phyloP scores from a whole-genome alignment of 2,888 invertebrate genomes.

The Stratiomys singularior region DNA sequence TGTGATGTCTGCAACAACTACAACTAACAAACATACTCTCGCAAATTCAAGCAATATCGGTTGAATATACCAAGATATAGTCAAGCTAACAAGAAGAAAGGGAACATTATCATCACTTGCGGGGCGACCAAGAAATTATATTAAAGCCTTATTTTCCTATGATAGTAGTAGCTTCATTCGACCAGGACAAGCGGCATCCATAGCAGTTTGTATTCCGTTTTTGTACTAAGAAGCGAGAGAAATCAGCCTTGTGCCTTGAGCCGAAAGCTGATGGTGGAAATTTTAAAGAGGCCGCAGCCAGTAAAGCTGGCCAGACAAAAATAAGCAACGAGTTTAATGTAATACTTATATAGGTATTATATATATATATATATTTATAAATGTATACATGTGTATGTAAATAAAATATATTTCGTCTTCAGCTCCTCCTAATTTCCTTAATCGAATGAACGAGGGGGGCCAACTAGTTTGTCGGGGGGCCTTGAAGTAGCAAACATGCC shows the following conservation, averaged over 20 bases:
- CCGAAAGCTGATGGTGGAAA: neutral
- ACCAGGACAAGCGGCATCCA: too few species aligned
- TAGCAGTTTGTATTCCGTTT: too few species aligned
- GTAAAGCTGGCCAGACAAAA: neutral
- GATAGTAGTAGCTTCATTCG: neutral
- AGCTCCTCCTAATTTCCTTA: neutral
- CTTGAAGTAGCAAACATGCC: neutral
- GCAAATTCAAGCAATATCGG: too few species aligned
- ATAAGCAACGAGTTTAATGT: neutral
- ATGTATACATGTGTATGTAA: too few species aligned
- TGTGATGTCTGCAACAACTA: neutral
- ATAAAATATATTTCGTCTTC: neutral
- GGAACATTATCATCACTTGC: conserved; percentile 14
- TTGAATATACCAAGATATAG: too few species aligned
- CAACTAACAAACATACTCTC: neutral
- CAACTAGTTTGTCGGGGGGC: neutral
- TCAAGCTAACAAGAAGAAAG: neutral
- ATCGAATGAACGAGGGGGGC: neutral
- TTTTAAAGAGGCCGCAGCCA: conserved; percentile 6
- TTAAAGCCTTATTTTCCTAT: conserved; percentile 25
- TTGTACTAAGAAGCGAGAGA: too few species aligned
- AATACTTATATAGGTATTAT: neutral
- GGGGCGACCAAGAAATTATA: conserved; percentile 28
- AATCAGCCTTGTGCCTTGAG: neutral
- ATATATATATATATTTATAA: too few species aligned